Base-by-base conservation (phyloP, 2,113 vertebrate genomes). In the Ascaphus truei region DNA sequence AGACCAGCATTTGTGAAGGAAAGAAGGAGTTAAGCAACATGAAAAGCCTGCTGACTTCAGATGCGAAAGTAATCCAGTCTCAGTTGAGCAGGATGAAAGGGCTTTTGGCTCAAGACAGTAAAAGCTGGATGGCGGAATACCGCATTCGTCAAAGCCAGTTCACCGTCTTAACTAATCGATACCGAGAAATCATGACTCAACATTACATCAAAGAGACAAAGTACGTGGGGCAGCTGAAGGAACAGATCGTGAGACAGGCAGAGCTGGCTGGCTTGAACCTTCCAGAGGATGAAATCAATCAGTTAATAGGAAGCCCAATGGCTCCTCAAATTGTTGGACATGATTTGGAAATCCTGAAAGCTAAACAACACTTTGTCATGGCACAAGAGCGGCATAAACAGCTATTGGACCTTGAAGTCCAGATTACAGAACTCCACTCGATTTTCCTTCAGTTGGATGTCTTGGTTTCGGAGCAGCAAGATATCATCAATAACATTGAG, bases 341-440 rank as follows among this genome's bases (percentile, higher is more conserved):
- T 15, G 83, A 85, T 55, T 61, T 86, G 71, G 81, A 80, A 20
- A 71, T 78, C 31, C 73, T 78, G 0, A 61, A 64, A 39, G 80
- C 80, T 59, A 68, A 73, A 48, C 76, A 76, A 2, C 77, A 76
- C 3, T 18, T 86, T 9, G 74, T 77, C 15, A 6, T 73, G 66
- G 80, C 75, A 4, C 84, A 79, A 10, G 73, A 72, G 7, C 69
- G 73, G 1, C 84, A 79, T 52, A 73, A 53, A 48, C 84, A 89
- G 74, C 79, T 88, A 3, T 63, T 83, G 2, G 83, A 83, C 23
- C 68, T 90, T 71, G 85, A 90, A n/a, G 66, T 8, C 8, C 82
- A 82, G 72, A 71, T 87, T 47, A 22, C 13, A 0, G 82, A 87
- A 68, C 75, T 88, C n/a, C 77, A 71, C 1, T 41, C 56, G 7